phyloP scores from a whole-genome alignment of 2,113 vertebrate genomes.

The Ptilonorhynchus violaceus region DNA sequence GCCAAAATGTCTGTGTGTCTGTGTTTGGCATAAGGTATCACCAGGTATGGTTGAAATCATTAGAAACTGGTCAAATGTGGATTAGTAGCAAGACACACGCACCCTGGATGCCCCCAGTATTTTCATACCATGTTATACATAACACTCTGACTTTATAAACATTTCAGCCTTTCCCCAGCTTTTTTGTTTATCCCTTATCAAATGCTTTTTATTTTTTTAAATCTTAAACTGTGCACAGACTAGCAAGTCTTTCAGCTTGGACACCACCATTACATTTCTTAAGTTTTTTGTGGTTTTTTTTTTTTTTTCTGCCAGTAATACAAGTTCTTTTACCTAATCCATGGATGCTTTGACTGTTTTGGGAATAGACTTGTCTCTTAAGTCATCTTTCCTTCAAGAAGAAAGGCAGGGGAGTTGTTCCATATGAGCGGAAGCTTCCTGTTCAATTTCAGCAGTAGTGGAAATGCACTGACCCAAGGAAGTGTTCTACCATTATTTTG shows the following conservation, averaged over 20 bases:
- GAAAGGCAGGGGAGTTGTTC: background rate
- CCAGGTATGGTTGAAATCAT: background rate
- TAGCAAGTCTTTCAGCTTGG: background rate
- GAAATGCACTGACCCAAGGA: background rate
- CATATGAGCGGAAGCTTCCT: background rate
- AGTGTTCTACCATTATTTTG: background rate
- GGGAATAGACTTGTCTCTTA: background rate
- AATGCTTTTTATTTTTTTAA: background rate
- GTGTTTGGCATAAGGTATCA: background rate
- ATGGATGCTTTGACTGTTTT: background rate
- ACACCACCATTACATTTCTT: background rate
- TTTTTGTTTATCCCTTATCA: background rate
- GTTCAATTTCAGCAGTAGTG: background rate
- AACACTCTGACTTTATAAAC: background rate
- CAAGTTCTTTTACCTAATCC: background rate
- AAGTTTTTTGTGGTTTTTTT: background rate
- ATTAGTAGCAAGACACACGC: background rate
- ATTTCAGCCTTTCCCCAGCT: background rate
- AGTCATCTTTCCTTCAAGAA: background rate
- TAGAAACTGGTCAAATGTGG: background rate
- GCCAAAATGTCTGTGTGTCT: background rate
- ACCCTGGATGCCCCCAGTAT: background rate
- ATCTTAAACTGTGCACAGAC: background rate
- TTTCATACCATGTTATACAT: background rate
- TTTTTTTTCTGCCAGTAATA: background rate